These are phyloP conservation scores for Echeneis naucrates DNA, from an alignment of 2,797 vertebrate species.

Conservation along the genomic window DNA sequence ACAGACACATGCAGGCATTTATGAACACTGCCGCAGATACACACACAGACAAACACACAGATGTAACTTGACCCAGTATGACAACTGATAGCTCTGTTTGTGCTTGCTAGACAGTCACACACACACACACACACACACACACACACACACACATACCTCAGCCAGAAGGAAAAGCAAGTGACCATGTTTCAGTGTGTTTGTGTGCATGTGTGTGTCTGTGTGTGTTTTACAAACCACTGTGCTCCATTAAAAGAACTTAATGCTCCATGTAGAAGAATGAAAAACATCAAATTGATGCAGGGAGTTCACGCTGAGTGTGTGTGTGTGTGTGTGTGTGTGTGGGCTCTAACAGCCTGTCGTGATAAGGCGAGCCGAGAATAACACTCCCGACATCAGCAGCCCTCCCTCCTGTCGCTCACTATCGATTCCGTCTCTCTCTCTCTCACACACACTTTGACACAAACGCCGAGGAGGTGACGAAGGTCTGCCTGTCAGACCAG, in stretches of 20 bases:
- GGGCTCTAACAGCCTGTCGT: slow-evolving; percentile 70
- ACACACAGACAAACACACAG: slow-evolving; percentile 46
- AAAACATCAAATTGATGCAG: slow-evolving; percentile 72
- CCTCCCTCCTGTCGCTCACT: slow-evolving; percentile 76
- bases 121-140: slow-evolving; percentile 42
- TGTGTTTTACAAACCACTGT: slow-evolving; percentile 69
- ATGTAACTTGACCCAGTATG: slow-evolving; percentile 69
- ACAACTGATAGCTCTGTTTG: slow-evolving; percentile 80
- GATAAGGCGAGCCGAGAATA: slow-evolving; percentile 81
- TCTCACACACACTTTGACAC: slow-evolving; percentile 21
- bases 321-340: slow-evolving; percentile 43
- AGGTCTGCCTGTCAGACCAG: slow-evolving; percentile 10
- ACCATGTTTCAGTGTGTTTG: slow-evolving; percentile 29
- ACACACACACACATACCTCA: slow-evolving; percentile 43
- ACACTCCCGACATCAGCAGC: slow-evolving; percentile 77
- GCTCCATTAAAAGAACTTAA: slow-evolving; percentile 75
- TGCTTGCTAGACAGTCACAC: slow-evolving; percentile 56
- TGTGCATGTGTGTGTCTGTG: slow-evolving; percentile 32
- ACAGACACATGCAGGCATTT: slow-evolving; percentile 12
- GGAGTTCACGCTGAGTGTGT: slow-evolving; percentile 62
- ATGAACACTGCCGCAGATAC: slow-evolving; percentile 31
- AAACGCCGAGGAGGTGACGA: slow-evolving; percentile 39
- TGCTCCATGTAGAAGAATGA: slow-evolving; percentile 73
- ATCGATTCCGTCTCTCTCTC: slow-evolving; percentile 56
- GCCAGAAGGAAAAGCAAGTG: slow-evolving; percentile 62